Base-by-base conservation (phyloP, 2,888 invertebrate species). In the Tortricodes alternella region DNA sequence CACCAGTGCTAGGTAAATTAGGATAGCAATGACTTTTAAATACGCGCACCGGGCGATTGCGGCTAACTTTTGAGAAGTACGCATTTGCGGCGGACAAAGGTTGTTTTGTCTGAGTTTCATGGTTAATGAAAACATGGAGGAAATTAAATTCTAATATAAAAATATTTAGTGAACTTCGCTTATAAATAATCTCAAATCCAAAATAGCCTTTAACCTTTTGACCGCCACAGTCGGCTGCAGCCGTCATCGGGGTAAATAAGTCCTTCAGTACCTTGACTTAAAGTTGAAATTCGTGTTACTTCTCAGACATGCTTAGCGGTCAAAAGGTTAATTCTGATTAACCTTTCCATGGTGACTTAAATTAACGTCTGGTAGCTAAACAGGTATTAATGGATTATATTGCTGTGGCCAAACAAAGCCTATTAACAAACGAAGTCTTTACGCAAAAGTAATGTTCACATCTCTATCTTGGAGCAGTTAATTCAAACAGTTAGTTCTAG, bases 21-120 rank as follows among this genome's bases (percentile, higher is more conserved):
- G 37, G 38, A 44, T 37, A 32, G 43, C 29, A 29, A 43, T 44
- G 50, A 56, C 56, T 56, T 49, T 56, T 56, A 49, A 56, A 56
- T 56, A 56, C 49, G 49, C 27, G 43, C 53, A 19, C 41, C 53
- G n/a, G n/a, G n/a, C n/a, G 48, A 48, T 55, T 27, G 41, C 24
- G 37, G n/a, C 39, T 41, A 44, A 49, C 49, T 49, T 56, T 55
- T 50, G 44, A 38, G 37, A n/a, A 49, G 43, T 44, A 50, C 56
- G 29, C 56, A 37, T 50, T 56, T 50, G 44, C 37, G 49, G 49
- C 43, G 38, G 43, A 16, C 49, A 16, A 11, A 44, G 44, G 19
- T 18, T 27, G 37, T 50, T 29, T 3, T 1, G 16, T 21, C 29
- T 32, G 49, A 55, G 49, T 44, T 56, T 44, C 21, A 37, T 43